Evolutionary conservation across 2,888 invertebrate genomes (phyloP).

Genomic region (Podotricha telesiphe): DNA sequence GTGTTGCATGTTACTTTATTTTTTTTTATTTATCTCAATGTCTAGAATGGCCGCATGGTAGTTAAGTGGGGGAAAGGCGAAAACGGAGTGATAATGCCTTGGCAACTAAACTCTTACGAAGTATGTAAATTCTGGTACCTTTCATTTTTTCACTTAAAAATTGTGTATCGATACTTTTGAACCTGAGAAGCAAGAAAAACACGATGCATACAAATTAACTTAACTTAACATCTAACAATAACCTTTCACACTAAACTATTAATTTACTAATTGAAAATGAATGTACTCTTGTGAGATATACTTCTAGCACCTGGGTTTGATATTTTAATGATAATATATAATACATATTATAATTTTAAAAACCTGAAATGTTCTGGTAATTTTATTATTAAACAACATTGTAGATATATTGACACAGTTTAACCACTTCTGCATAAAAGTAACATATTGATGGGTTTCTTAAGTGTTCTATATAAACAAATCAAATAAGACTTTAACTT

Average conservation of each 20-base stretch:
- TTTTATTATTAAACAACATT: neutral
- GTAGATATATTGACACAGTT: neutral
- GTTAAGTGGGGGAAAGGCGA: conserved; percentile 82
- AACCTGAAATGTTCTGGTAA: too few species aligned
- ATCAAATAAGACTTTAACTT: neutral
- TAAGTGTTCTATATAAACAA: neutral
- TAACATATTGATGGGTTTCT: neutral
- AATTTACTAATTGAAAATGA: neutral
- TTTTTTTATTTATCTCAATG: conserved; percentile 71
- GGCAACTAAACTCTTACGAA: conserved; percentile 74
- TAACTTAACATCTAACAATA: conserved; percentile 6
- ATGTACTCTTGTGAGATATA: conserved; percentile 3
- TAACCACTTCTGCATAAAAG: neutral
- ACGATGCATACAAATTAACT: conserved; percentile 5
- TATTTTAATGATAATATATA: neutral
- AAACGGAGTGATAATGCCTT: conserved; percentile 79
- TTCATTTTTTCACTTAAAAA: conserved; percentile 35
- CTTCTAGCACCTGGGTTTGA: neutral
- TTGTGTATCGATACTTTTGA: conserved; percentile 9
- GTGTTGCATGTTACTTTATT: conserved; percentile 69
- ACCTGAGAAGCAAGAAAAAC: neutral
- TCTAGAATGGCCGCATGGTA: conserved; percentile 82
- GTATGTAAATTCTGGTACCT: conserved; percentile 70
- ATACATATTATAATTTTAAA: neutral
- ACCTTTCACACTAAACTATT: neutral